These are phyloP conservation scores for Anguilla pacifica DNA, from an alignment of 2,797 vertebrate species.

Conservation along the genomic window DNA sequence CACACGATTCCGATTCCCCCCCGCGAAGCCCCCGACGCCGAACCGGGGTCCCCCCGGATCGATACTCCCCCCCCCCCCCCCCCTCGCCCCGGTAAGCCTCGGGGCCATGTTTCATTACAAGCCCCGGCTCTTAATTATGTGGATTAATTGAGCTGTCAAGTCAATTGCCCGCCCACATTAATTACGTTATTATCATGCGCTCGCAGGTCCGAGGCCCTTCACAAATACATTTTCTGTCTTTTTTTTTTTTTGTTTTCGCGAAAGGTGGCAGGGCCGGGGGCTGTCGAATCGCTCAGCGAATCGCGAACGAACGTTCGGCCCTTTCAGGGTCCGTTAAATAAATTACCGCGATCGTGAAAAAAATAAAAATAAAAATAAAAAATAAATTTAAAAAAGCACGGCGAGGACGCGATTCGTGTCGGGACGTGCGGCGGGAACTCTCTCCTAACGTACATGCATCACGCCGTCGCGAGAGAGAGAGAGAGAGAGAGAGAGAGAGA, in stretches of 20 bases:
- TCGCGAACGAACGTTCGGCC: not conserved
- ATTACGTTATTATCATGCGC: slow-evolving; percentile 14
- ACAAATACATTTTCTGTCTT: not conserved
- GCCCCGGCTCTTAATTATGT: not conserved
- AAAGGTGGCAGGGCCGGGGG: not conserved
- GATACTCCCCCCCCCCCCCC: not conserved
- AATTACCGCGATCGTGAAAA: not conserved
- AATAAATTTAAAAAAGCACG: not conserved
- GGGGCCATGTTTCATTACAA: not conserved
- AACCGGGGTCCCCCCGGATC: not conserved
- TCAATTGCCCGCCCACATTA: not conserved
- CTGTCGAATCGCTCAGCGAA: not conserved
- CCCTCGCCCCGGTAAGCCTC: not conserved
- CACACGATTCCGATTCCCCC: not conserved
- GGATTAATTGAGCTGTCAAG: slow-evolving; percentile 23
- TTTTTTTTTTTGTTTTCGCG: too few species aligned
- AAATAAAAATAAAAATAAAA: not conserved
- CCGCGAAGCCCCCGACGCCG: not conserved
- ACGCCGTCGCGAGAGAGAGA: too few species aligned
- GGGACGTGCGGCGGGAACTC: not conserved
- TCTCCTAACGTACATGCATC: not conserved
- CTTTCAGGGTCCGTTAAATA: not conserved
- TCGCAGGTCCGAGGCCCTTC: not conserved
- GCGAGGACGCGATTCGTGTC: not conserved
- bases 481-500: too few species aligned